Evolutionary conservation across 2,888 invertebrate species (phyloP), one percentile per base, ranked within the genome.

Genomic region (Nomada goodeniana): DNA sequence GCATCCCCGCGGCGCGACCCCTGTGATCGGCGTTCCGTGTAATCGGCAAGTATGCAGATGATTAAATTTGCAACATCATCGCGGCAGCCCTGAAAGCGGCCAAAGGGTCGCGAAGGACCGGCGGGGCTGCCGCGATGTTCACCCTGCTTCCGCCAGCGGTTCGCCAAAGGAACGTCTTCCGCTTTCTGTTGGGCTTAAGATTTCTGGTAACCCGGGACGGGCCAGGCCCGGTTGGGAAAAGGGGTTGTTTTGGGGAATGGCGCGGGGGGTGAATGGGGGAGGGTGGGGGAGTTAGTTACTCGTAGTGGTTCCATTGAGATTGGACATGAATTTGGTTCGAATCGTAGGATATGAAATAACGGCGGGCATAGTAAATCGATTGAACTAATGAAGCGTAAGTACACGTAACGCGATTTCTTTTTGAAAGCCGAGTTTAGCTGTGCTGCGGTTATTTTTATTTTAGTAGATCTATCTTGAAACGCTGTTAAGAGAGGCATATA

Each of bases 1-100:
- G 75, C 75, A 82, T 68, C 89, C 82, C 89, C 85, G 88, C 88
- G 77, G 83, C 89, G 89, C 91, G 91, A 92, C 92, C 92, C 92
- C 92, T 94, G 93, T 93, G 93, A 94, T 93, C 93, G 92, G 92
- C 90, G 91, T 92, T 90, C 93, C 92, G 93, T 93, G 91, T 93
- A 94, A 94, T 94, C 93, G 92, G 91, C 93, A 93, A 93, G 93
- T 93, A 94, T 93, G 93, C 93, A 93, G 93, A 94, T 94, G 93
- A 94, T 94, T 94, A 94, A 94, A 94, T 94, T 94, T 93, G 93
- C 93, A 94, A 93, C 93, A 93, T 93, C 93, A 94, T 93, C 93
- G 92, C 91, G 90, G 93, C 92, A 89, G 84, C 91, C 91, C 91
- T 89, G 88, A 91, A 91, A 91, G 91, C 91, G 88, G 88, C 87